Base-by-base conservation (phyloP, 2,113 vertebrate genomes). In the Okapia johnstoni region DNA sequence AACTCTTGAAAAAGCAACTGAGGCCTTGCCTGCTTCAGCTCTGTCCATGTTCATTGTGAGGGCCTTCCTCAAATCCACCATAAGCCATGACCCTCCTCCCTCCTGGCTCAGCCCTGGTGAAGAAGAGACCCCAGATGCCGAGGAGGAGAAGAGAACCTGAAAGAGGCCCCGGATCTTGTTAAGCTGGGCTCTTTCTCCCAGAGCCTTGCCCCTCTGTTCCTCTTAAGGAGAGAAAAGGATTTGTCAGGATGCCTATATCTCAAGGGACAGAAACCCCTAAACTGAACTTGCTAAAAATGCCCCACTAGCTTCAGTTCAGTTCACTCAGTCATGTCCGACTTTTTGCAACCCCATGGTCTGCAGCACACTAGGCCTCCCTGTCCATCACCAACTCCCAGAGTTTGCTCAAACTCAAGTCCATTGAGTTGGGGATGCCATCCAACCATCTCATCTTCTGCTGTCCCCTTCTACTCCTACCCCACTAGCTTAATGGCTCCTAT, bases 171-270 rank as follows among this genome's bases (percentile, higher is more conserved):
- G 2, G 33, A n/a, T 28, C 50, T 88, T 50, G 5, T 6, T 12
- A 25, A 33, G 17, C 16, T 25, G 28, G 21, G n/a, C 3, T 92
- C 14, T 12, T 48, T 36, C 43, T 77, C 48, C n/a, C 11, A 4
- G 5, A 50, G 21, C 13, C 52, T 36, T 6, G 0, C 25, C 7
- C 1, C 46, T 50, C 50, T 15, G 2, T 85, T 23, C 48, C 48
- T 87, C 11, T 30, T 43, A n/a, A 0, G 23, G n/a, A 48, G 11
- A 33, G 2, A 46, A 88, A 23, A 52, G 7, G n/a, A 15, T 48
- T 33, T 30, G n/a, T 70, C 66, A 52, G 15, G 30, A 36, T 7
- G 36, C 33, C 60, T 25, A 6, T 1, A 76, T 4, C 26, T 1
- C 36, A 48, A 76, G 61, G 33, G 54, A 57, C 33, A 63, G 48